A percentile compares a stretch with the other conserved stretches of the same genome.
Evolutionary conservation across 2,113 vertebrate genomes (phyloP).

Genomic region (Upupa epops): DNA sequence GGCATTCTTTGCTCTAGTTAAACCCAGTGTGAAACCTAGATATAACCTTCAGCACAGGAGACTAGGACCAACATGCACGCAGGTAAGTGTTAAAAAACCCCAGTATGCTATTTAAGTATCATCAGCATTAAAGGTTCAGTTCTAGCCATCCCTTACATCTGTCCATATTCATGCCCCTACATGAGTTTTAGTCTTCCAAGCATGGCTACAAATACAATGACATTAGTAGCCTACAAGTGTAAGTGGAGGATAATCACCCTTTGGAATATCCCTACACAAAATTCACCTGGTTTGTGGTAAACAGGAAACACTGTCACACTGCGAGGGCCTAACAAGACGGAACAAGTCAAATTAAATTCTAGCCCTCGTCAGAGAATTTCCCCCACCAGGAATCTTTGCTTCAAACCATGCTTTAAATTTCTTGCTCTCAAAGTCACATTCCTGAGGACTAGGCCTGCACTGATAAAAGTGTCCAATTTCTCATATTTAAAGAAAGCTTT

Average conservation of each 20-base stretch:
- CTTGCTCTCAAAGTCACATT: neutral
- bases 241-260: neutral
- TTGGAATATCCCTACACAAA: neutral
- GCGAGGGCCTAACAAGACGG: neutral
- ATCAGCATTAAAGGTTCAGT: neutral
- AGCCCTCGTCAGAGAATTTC: neutral
- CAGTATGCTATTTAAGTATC: neutral
- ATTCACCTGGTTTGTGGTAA: neutral
- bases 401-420: neutral
- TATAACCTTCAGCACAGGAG: neutral
- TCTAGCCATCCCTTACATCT: neutral
- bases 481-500: neutral
- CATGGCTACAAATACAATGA: neutral
- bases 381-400: neutral
- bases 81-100: neutral
- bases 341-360: neutral
- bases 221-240: neutral
- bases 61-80: neutral
- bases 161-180: neutral
- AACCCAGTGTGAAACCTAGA: neutral
- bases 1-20: neutral
- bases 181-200: neutral
- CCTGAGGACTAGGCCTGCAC: fast-evolving
- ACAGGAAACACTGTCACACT: neutral
- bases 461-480: neutral